Percentiles rank a stretch among this genome's conserved stretches.
phyloP scores from a whole-genome alignment of 2,113 vertebrate genomes.

The Macquaria ambigua region DNA sequence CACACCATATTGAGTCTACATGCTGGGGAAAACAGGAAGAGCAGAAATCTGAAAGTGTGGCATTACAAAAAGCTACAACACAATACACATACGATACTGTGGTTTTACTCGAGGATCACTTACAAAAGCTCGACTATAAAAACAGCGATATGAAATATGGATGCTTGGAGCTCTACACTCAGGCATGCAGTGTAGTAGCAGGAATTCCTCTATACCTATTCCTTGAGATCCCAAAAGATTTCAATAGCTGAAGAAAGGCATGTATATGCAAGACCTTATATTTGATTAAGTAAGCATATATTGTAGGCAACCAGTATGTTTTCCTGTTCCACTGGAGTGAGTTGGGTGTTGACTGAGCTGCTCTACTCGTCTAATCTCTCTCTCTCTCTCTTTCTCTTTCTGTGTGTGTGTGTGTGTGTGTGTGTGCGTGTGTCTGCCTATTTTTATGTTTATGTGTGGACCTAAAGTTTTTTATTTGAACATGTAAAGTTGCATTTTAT shows the following conservation, averaged over 20 bases:
- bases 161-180: neutral
- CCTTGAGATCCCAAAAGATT: neutral
- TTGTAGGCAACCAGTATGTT: neutral
- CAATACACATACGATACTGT: neutral
- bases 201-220: neutral
- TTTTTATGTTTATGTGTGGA: neutral
- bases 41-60: neutral
- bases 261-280: neutral
- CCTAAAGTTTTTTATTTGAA: neutral
- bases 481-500: neutral
- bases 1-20: constrained; percentile 24
- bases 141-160: constrained; percentile 17
- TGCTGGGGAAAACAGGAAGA: neutral
- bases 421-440: no score
- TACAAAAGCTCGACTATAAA: constrained; percentile 10
- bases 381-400: neutral
- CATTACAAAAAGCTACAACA: neutral
- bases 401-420: no score
- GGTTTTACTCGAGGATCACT: constrained; percentile 12
- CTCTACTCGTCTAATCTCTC: neutral
- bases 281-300: constrained; percentile 8
- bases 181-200: neutral
- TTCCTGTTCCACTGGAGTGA: neutral
- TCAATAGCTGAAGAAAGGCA: neutral
- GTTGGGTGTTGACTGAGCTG: neutral